phyloP scores from a whole-genome alignment of 2,888 invertebrate genomes.

The Blera fallax region DNA sequence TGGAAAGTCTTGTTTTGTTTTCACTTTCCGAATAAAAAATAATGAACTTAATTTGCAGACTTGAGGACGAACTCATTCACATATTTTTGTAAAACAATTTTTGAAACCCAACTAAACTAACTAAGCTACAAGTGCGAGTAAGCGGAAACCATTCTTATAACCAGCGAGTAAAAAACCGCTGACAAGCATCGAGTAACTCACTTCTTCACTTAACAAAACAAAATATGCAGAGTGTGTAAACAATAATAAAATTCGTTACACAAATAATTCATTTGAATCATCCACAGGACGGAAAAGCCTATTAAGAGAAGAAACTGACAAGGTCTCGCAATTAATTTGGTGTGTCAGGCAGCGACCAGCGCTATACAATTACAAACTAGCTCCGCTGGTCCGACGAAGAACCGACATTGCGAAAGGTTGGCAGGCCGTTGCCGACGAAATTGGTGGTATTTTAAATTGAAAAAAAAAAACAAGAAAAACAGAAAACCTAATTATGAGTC shows the following conservation, averaged over 20 bases:
- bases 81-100: not conserved
- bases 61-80: too few relatives aligned
- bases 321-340: conserved; percentile 42
- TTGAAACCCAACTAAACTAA: not conserved
- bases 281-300: conserved; percentile 6
- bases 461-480: too few relatives aligned
- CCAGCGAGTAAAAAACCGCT: conserved; percentile 24
- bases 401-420: conserved; percentile 78
- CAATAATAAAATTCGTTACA: conserved; percentile 13
- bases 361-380: conserved; percentile 79
- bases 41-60: not conserved
- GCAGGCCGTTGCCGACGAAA: conserved; percentile 78
- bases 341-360: conserved; percentile 79
- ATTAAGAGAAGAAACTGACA: conserved; percentile 13
- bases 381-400: conserved; percentile 78
- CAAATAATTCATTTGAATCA: not conserved
- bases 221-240: conserved; percentile 34
- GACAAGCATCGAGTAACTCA: conserved; percentile 37
- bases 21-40: not conserved
- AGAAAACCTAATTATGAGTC: too few relatives aligned
- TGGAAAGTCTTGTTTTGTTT: not conserved
- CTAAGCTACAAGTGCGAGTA: not conserved
- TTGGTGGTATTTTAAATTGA: too few relatives aligned
- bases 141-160: not conserved
- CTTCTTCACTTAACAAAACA: not conserved